Base-by-base conservation (phyloP, 1,140 invertebrate genomes). In the Elymnias hypermnestra region DNA sequence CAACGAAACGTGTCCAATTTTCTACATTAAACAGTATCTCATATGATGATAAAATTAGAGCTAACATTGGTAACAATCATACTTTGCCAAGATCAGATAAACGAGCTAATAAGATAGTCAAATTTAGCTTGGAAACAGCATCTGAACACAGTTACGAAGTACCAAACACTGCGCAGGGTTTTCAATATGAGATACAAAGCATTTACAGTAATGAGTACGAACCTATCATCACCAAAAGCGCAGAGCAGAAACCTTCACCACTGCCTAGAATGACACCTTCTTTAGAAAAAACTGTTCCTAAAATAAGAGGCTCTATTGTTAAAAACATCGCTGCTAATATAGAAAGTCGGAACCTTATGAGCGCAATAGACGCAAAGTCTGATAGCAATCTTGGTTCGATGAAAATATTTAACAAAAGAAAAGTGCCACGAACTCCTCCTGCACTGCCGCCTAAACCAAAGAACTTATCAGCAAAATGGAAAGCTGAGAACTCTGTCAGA, bases 371-470 rank as follows among this genome's bases (percentile, higher is more conserved):
- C 38, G 49, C 51, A 39, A 79, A 72, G 44, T 42, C 43, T 41
- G 76, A 79, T 25, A 73, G 57, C n/a, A 72, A 67, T 43, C 52
- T 72, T 17, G 76, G 71, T 41, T 62, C 72, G 8, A 83, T 84
- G 74, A 84, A 83, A 39, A 82, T 81, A 52, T 77, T 88, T 33
- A 87, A 88, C 51, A 89, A 86, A 55, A 84, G 68, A 54, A 90
- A 90, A 72, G 88, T 88, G 18, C 83, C 87, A 52, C 88, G 90
- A 63, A 89, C 89, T 29, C 91, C 92, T 17, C 91, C 92, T 44
- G 90, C 90, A 39, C 67, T 92, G 42, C 91, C 91, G 7, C 92
- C 91, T 10, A 92, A 93, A 68, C 91, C 91, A 54, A 87, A 89
- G 74, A 92, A 87, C 87, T 87, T 88, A 68, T 87, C 75, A 77